phyloP scores from a whole-genome alignment of 2,888 invertebrate species.

The Lomographa bimaculata region DNA sequence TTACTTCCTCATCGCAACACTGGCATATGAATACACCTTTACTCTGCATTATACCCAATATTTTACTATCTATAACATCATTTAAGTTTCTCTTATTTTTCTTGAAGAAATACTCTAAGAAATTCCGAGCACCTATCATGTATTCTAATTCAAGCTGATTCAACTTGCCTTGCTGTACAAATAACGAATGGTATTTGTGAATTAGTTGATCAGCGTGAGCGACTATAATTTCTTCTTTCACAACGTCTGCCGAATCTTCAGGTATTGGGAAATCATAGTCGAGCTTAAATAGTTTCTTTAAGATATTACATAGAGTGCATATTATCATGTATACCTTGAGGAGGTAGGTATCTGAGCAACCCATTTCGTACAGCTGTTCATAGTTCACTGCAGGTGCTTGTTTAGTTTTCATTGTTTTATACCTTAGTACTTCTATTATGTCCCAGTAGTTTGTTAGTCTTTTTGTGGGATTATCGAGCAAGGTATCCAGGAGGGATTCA shows the following conservation, averaged over 20 bases:
- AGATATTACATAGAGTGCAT: constrained; percentile 43
- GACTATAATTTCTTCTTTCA: constrained; percentile 59
- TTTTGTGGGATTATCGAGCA: constrained; percentile 54
- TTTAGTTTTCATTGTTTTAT: constrained; percentile 55
- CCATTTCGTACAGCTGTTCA: constrained; percentile 43
- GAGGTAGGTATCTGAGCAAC: constrained; percentile 50
- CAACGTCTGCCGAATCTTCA: constrained; percentile 46
- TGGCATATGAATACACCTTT: constrained; percentile 53
- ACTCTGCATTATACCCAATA: constrained; percentile 28
- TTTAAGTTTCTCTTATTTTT: constrained; percentile 45
- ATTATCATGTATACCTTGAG: constrained; percentile 62
- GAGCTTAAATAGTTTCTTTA: constrained; percentile 45
- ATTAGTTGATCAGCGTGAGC: constrained; percentile 50
- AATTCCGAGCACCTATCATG: constrained; percentile 50
- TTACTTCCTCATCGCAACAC: constrained; percentile 57
- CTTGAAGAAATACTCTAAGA: constrained; percentile 52
- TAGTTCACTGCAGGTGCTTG: constrained; percentile 51
- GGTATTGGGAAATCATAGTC: constrained; percentile 40
- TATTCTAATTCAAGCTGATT: constrained; percentile 45
- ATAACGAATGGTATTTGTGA: constrained; percentile 38
- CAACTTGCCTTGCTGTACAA: constrained; percentile 33
- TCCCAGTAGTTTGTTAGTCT: constrained; percentile 60
- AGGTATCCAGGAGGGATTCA: constrained; percentile 38
- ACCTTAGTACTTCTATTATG: constrained; percentile 59
- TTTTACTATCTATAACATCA: constrained; percentile 38